Evolutionary conservation across 2,888 invertebrate species (phyloP), one percentile per base, ranked within the genome.

Genomic region (Meteorus cinctellus): DNA sequence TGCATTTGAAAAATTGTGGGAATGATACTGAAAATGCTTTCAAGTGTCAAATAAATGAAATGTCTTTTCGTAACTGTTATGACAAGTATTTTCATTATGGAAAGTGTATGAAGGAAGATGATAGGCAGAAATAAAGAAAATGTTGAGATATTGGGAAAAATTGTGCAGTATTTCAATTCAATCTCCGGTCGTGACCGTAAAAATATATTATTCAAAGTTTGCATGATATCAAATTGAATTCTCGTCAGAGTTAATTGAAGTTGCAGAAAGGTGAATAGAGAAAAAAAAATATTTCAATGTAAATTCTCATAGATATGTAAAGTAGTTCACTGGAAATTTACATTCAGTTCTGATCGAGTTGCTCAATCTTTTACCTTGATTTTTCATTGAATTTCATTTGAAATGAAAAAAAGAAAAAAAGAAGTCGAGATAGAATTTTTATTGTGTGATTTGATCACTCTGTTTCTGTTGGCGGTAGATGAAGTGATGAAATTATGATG

Each of bases 1-100:
- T 82, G 84, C 83, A 60, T 19, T 41, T n/a, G 36, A 41, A 36
- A 66, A 36, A 66, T 19, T 31, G n/a, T 27, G 10, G 16, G 14
- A 62, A 41, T 12, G 2, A 41, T 41, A 1, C 8, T 12, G 41
- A 41, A 12, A 41, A 12, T 41, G 41, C 41, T 41, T 12, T 41
- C 41, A 41, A 41, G 41, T 41, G 41, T 41, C 41, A 41, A 41
- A 6, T 62, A 14, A 8, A 65, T 19, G 36, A 65, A 36, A 65
- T 65, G 29, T 12, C 19, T 24, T 60, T 1, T 27, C 27, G 12
- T 24, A 12, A 41, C 41, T 41, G 8, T 41, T 12, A 1, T 5
- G 41, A 41, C 41, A 41, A 41, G 41, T 10, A 31, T 69, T 55
- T 36, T 6, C 10, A 51, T 27, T 8, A 24, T 8, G 4, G 10